Percentiles rank a stretch among this genome's conserved stretches.
These are phyloP conservation scores for Colletes collaris DNA, from an alignment of 2,888 invertebrate species.

Conservation along the genomic window DNA sequence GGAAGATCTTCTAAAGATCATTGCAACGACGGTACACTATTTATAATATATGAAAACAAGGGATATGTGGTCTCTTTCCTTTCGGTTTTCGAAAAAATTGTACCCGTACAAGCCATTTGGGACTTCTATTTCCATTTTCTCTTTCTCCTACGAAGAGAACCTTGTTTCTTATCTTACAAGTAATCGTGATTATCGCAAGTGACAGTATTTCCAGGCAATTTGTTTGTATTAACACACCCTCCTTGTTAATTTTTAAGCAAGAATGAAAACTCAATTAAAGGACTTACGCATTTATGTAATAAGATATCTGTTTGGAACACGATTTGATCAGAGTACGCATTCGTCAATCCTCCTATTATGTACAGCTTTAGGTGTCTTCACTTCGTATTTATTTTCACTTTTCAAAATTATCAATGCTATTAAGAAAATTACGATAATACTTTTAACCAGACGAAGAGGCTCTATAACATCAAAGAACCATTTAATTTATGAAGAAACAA, in stretches of 20 bases:
- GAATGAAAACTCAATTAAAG: constrained; percentile 36
- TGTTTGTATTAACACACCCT: constrained; percentile 16
- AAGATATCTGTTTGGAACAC: constrained; percentile 27
- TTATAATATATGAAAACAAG: constrained; percentile 71
- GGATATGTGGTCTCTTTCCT: constrained; percentile 72
- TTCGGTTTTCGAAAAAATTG: constrained; percentile 57
- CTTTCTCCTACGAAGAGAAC: constrained; percentile 38
- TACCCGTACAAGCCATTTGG: constrained; percentile 56
- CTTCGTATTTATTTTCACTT: constrained; percentile 6
- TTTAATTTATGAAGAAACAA: background rate
- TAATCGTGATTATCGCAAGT: constrained; percentile 62
- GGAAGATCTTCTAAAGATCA: constrained; percentile 55
- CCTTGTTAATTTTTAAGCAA: constrained; percentile 22
- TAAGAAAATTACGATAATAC: background rate
- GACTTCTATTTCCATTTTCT: constrained; percentile 38
- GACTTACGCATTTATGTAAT: constrained; percentile 14
- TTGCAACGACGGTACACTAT: constrained; percentile 60
- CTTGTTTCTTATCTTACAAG: constrained; percentile 61
- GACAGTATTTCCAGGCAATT: constrained; percentile 43
- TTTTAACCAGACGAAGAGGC: background rate
- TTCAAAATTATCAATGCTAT: background rate
- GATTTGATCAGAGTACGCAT: constrained; percentile 36
- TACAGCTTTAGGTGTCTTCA: constrained; percentile 15
- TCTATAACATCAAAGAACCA: constrained; percentile 6
- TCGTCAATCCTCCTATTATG: constrained; percentile 44